A percentile compares a stretch with the other conserved stretches of the same genome.
phyloP scores from a whole-genome alignment of 2,888 invertebrate species.

The Scrobipalpa atriplicella region DNA sequence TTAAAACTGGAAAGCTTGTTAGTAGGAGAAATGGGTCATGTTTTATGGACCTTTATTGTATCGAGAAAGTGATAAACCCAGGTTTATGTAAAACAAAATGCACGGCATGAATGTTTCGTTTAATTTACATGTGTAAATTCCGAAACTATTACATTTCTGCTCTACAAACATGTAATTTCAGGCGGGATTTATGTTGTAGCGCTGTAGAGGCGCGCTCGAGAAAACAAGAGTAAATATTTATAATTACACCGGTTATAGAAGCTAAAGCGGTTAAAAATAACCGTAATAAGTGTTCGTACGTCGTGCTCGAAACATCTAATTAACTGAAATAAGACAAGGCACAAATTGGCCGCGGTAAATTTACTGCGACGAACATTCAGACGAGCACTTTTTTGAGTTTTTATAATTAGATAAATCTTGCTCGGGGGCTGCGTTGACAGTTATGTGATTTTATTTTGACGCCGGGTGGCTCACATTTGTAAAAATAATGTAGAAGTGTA shows the following conservation, averaged over 20 bases:
- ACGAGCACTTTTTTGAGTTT: conserved; percentile 50
- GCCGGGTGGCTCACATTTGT: conserved; percentile 17
- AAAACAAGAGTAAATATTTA: conserved; percentile 19
- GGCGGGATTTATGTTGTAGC: neutral
- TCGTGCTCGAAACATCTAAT: conserved; percentile 55
- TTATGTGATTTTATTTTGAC: conserved; percentile 35
- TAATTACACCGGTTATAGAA: conserved; percentile 10
- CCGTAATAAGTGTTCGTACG: conserved; percentile 35
- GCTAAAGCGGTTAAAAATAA: conserved; percentile 41
- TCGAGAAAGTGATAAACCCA: conserved; percentile 33
- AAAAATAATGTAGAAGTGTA: neutral
- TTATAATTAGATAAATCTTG: conserved; percentile 53
- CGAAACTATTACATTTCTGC: neutral
- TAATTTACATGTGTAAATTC: conserved; percentile 9
- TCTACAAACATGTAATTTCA: conserved; percentile 6
- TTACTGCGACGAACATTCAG: conserved; percentile 54
- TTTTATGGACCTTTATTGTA: conserved; percentile 43
- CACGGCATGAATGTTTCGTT: conserved; percentile 20
- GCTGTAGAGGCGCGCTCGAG: neutral
- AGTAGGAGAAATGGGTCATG: conserved; percentile 59
- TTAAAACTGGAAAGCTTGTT: conserved; percentile 65
- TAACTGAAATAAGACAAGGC: conserved; percentile 66
- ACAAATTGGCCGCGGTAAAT: conserved; percentile 69
- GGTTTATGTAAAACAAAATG: conserved; percentile 30
- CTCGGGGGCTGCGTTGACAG: conserved; percentile 34